A percentile compares a stretch with the other conserved stretches of the same genome.
Conservation (phyloP, 2,113 vertebrate species). For the Sturnira hondurensis region DNA sequence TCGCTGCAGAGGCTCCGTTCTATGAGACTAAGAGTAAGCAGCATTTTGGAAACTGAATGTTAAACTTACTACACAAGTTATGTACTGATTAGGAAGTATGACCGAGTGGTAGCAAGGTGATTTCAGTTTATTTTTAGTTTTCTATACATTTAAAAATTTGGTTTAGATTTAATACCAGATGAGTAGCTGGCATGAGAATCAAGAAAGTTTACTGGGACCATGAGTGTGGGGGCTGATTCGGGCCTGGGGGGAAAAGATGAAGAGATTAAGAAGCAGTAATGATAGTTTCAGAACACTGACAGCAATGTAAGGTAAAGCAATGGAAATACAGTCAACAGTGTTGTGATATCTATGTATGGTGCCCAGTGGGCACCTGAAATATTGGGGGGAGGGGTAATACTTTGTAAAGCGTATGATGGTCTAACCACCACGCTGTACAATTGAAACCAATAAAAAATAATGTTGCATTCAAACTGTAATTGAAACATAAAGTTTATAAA, state of each 20-base stretch:
- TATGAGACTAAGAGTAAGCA: not conserved
- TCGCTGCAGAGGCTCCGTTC: not conserved
- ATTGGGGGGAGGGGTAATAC: not conserved
- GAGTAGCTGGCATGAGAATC: not conserved
- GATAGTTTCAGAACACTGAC: not conserved
- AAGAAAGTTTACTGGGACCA: not conserved
- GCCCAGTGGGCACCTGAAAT: not conserved
- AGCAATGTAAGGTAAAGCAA: not conserved
- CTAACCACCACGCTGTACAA: not conserved
- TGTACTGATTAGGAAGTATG: not conserved
- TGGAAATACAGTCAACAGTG: not conserved
- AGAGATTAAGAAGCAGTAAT: not conserved
- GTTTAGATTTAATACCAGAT: not conserved
- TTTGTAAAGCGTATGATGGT: not conserved
- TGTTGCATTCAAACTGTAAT: not conserved
- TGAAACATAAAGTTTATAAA: not conserved
- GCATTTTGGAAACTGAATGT: not conserved
- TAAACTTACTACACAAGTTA: not conserved
- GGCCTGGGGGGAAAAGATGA: not conserved
- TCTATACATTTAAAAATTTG: slow-evolving; percentile 2
- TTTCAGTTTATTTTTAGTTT: not conserved
- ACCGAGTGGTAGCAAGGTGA: not conserved
- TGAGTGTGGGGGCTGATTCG: not conserved
- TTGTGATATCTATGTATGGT: not conserved
- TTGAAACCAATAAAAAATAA: not conserved